Conservation (phyloP, 2,888 invertebrate genomes). For the Acronicta psi region DNA sequence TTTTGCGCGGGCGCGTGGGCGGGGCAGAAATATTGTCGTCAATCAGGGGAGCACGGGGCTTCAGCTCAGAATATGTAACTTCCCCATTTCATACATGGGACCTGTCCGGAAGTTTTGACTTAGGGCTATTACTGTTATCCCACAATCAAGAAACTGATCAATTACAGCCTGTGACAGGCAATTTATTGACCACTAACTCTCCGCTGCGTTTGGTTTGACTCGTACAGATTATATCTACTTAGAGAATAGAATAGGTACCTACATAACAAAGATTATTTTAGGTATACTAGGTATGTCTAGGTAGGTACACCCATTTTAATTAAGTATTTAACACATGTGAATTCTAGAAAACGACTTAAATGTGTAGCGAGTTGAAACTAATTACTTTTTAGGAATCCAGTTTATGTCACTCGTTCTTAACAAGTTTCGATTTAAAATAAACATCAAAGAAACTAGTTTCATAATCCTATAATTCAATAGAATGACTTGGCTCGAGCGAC, state of each 20-base stretch:
- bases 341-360: background rate
- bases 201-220: background rate
- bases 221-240: too few species aligned
- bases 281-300: too few species aligned
- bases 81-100: background rate
- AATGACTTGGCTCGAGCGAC: background rate
- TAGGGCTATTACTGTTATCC: conserved; percentile 7
- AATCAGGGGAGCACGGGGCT: conserved; percentile 46
- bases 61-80: conserved; percentile 6
- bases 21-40: conserved; percentile 53
- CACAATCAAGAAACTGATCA: background rate
- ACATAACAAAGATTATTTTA: background rate
- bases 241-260: background rate
- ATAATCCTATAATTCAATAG: background rate
- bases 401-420: background rate
- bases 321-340: background rate
- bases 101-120: conserved; percentile 9
- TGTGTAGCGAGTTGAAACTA: background rate
- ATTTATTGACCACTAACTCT: conserved; percentile 5
- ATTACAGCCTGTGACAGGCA: background rate
- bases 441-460: background rate
- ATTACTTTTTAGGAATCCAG: background rate
- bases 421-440: conserved; percentile 1
- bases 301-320: background rate
- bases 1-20: conserved; percentile 77